phyloP scores from a whole-genome alignment of 1,140 invertebrate species.

The Rhopalosiphum padi region DNA sequence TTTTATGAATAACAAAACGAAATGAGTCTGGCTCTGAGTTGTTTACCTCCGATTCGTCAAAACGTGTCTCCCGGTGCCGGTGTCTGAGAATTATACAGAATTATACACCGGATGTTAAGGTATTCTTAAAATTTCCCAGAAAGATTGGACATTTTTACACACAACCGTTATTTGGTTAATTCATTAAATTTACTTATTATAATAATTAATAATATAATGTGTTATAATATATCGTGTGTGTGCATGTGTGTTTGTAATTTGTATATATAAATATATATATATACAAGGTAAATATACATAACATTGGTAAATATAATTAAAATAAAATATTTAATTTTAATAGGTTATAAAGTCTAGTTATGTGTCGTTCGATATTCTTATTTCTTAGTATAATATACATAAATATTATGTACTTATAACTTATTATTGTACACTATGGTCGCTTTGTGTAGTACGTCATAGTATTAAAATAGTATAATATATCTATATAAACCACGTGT shows the following conservation, averaged over 20 bases:
- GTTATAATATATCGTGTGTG: too few species aligned
- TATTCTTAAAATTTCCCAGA: background rate
- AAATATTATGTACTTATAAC: background rate
- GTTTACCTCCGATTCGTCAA: too few species aligned
- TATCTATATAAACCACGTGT: background rate
- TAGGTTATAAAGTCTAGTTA: background rate
- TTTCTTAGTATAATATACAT: background rate
- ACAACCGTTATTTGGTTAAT: background rate
- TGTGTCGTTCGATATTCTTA: background rate
- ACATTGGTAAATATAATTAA: background rate
- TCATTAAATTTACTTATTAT: background rate
- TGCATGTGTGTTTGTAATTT: background rate
- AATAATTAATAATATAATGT: background rate
- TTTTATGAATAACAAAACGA: too few species aligned
- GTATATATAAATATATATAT: background rate
- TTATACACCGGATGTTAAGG: too few species aligned
- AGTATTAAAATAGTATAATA: background rate
- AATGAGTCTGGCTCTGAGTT: too few species aligned
- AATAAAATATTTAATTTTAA: constrained; percentile 7
- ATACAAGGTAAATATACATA: background rate
- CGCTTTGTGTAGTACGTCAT: background rate
- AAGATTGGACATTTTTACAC: background rate
- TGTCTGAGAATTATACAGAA: too few species aligned
- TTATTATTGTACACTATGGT: background rate
- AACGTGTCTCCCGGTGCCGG: too few species aligned